Evolutionary conservation across 2,797 vertebrate species (phyloP).

Genomic region (Esox lucius): DNA sequence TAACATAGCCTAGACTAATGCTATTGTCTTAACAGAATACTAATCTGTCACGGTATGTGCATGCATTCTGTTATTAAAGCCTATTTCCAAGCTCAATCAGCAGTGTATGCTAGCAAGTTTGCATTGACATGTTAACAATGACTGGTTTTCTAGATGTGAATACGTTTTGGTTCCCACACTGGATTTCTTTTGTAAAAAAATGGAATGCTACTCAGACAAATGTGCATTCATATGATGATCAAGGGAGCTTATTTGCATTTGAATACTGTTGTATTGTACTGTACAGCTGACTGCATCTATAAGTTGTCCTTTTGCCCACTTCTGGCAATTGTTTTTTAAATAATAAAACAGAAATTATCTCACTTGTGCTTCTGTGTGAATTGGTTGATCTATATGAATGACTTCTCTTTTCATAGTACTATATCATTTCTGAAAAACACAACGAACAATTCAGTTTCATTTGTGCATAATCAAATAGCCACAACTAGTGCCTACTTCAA

Average conservation of each 20-base stretch:
- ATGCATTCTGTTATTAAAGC: background rate
- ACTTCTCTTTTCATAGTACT: background rate
- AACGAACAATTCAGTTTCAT: background rate
- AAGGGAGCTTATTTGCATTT: conserved; percentile 31
- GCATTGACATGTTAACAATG: conserved; percentile 16
- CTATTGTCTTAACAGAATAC: background rate
- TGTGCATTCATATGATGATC: conserved; percentile 31
- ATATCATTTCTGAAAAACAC: background rate
- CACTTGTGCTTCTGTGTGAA: background rate
- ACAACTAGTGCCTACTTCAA: no score
- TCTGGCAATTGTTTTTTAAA: background rate
- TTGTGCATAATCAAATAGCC: no score
- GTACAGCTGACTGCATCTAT: conserved; percentile 6
- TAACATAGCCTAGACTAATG: background rate
- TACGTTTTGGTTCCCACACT: conserved; percentile 30
- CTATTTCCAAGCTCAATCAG: background rate
- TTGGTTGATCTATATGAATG: background rate
- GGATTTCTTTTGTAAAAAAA: background rate
- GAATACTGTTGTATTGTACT: conserved; percentile 22
- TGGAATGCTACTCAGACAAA: conserved; percentile 12
- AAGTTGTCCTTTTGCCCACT: background rate
- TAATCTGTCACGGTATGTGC: background rate
- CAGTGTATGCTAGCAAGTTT: conserved; percentile 36
- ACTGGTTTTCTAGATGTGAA: background rate
- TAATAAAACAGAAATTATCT: background rate